Conservation (phyloP, 2,113 vertebrate species). For the Anoura caudifer region DNA sequence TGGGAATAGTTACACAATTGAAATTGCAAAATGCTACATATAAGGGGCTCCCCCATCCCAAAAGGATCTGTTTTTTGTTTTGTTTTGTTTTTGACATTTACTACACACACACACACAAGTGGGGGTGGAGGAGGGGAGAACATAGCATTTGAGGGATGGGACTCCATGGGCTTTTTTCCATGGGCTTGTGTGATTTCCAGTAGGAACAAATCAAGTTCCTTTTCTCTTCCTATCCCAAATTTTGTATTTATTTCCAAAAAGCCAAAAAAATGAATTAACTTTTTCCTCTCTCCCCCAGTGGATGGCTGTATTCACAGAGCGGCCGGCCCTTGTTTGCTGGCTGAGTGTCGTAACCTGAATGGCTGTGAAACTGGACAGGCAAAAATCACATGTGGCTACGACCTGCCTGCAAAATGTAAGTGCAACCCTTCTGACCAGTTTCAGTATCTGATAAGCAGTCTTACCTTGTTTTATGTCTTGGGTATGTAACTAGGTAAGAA, state of each 20-base stretch:
- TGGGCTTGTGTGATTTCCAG: background rate
- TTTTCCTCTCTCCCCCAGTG: constrained; percentile 83
- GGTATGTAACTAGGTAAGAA: constrained; percentile 47
- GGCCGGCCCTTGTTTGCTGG: constrained; percentile 91
- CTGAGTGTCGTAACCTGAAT: constrained; percentile 93
- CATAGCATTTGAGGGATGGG: background rate
- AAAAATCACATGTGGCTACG: constrained; percentile 97
- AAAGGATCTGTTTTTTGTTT: background rate
- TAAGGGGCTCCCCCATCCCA: background rate
- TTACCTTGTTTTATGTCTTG: constrained; percentile 11
- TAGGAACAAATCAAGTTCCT: background rate
- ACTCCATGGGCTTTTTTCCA: background rate
- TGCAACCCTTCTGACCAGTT: constrained; percentile 34
- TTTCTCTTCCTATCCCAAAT: background rate
- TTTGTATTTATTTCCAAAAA: constrained; percentile 18
- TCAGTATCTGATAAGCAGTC: background rate
- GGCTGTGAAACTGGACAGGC: constrained; percentile 96
- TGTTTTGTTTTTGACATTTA: background rate
- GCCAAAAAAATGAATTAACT: background rate
- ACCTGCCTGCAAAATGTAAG: constrained; percentile 98
- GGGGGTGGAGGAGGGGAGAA: background rate
- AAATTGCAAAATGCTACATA: background rate
- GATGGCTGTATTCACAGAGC: constrained; percentile 99
- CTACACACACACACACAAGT: background rate
- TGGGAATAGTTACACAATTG: background rate